These are phyloP conservation scores for Hippotragus niger DNA, from an alignment of 2,113 vertebrate species.

Conservation along the genomic window DNA sequence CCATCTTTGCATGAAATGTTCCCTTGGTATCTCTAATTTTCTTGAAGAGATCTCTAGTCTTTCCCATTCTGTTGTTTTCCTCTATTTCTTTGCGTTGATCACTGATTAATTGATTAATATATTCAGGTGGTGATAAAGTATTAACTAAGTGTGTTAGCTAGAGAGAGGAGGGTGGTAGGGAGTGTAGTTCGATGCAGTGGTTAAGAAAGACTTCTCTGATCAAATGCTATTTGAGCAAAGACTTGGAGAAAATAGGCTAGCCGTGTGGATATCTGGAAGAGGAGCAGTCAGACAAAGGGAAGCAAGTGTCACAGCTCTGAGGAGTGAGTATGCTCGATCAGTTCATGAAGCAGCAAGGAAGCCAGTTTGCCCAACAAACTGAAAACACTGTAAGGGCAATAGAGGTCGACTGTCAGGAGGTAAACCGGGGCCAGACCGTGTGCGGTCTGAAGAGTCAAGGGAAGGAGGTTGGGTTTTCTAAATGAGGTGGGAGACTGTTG, in stretches of 20 bases:
- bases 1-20: not conserved
- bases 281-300: not conserved
- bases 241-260: not conserved
- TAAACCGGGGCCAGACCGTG: not conserved
- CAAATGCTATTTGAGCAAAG: not conserved
- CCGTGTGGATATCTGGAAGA: not conserved
- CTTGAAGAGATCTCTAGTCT: not conserved
- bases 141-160: not conserved
- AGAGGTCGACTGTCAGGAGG: not conserved
- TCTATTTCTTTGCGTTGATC: not conserved
- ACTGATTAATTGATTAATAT: not conserved
- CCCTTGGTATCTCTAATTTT: not conserved
- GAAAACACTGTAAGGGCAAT: not conserved
- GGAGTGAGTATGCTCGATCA: not conserved
- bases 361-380: not conserved
- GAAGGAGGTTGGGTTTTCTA: constrained; percentile 12
- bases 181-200: not conserved
- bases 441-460: not conserved
- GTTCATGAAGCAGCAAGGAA: not conserved
- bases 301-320: not conserved
- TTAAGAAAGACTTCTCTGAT: not conserved
- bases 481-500: not conserved
- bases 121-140: not conserved
- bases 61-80: not conserved
- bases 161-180: not conserved